Evolutionary conservation across 92 coral and sea anemone genomes (phyloP).

Genomic region (Parazoanthus darwini): DNA sequence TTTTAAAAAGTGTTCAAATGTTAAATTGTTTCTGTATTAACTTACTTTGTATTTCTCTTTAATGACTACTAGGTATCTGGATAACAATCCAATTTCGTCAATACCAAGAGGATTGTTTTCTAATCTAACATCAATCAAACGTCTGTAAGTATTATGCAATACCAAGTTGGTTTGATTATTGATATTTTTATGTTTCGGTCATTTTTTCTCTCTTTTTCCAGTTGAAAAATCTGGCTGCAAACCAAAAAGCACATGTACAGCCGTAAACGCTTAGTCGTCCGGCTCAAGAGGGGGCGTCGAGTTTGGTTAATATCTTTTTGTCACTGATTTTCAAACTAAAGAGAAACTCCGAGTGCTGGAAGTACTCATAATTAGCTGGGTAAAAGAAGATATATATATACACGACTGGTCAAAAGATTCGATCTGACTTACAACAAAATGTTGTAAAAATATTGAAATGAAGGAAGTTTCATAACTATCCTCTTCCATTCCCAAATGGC

Average conservation of each 20-base stretch:
- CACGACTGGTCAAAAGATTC: neutral
- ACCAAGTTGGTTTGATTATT: constrained; percentile 6
- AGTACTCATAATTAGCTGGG: constrained; percentile 8
- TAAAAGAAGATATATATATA: constrained; percentile 3
- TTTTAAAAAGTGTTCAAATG: constrained; percentile 4
- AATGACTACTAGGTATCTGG: constrained; percentile 8
- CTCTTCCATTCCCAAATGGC: constrained; percentile 9
- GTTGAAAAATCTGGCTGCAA: neutral
- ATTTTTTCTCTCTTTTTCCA: constrained; percentile 5
- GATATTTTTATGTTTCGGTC: neutral
- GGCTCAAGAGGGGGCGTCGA: constrained; percentile 1
- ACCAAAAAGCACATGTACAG: constrained; percentile 8
- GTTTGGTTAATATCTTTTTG: constrained; percentile 5
- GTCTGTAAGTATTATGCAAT: neutral
- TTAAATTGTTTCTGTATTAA: constrained; percentile 4
- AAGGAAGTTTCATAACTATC: constrained; percentile 2
- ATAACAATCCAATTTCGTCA: constrained; percentile 6
- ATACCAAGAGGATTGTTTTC: neutral
- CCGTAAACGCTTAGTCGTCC: neutral
- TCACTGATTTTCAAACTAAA: constrained; percentile 5
- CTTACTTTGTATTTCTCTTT: constrained; percentile 5
- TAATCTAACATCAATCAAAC: neutral
- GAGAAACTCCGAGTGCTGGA: constrained; percentile 7
- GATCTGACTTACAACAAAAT: neutral
- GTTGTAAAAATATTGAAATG: constrained; percentile 1